These are phyloP conservation scores for Brachionus paranguensis DNA, from an alignment of 1,140 invertebrate genomes.

Conservation along the genomic window DNA sequence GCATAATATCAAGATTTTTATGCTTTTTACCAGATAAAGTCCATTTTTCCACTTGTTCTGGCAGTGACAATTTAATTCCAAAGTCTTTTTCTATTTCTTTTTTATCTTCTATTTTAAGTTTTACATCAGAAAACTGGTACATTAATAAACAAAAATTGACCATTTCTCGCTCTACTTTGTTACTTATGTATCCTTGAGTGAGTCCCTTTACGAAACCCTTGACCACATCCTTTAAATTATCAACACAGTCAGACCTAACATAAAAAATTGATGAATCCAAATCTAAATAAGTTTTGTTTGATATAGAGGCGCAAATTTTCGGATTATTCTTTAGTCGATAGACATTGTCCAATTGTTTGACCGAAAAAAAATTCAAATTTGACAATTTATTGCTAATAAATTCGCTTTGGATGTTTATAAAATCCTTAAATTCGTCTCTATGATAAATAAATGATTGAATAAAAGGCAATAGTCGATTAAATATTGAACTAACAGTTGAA, in stretches of 20 bases:
- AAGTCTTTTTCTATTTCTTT: conserved; percentile 17
- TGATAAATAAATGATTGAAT: neutral
- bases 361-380: neutral
- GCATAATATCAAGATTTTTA: neutral
- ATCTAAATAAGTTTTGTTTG: neutral
- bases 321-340: neutral
- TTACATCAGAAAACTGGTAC: neutral
- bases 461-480: neutral
- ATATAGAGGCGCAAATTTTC: neutral
- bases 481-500: neutral
- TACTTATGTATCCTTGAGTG: neutral
- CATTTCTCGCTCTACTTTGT: neutral
- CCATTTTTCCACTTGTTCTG: neutral
- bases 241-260: neutral
- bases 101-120: neutral
- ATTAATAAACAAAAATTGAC: conserved; percentile 9
- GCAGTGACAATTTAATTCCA: neutral
- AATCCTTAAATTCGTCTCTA: neutral
- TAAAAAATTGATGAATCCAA: neutral
- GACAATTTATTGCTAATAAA: neutral
- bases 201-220: neutral
- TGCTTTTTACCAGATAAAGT: neutral
- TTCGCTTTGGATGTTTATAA: neutral
- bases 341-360: neutral
- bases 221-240: conserved; percentile 7